Evolutionary conservation across 2,888 invertebrate genomes (phyloP), one percentile per base, ranked within the genome.

Genomic region (Hyposoter dolosus): DNA sequence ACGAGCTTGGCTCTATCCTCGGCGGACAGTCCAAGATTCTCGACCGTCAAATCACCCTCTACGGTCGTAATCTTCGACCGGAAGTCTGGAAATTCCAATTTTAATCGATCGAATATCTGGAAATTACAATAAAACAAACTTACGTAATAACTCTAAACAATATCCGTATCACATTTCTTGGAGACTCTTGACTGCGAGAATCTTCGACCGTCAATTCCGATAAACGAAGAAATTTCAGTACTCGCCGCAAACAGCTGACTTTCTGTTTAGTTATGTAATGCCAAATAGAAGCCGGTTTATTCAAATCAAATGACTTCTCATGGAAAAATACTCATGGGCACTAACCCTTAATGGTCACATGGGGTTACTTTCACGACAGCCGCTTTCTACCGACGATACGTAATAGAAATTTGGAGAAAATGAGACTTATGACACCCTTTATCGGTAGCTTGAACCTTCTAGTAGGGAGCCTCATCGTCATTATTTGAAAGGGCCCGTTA

Each of bases 81-180:
- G n/a, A 90, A 91, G 56, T 90, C 82, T 0, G 90, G 87, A 15
- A 83, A 50, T 10, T 35, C 40, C 65, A 83, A 56, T 12, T 88
- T 88, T 12, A 92, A 43, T 3, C 40, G 86, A n/a, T 91, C 86
- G 83, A 93, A 93, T 17, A 91, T 60, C 93, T 93, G 76, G 7
- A 77, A 56, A 74, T 76, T 6, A 40, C 10, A n/a, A 23, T 60
- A 7, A 56, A 28, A 10, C 5, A 53, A 15, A 35, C 9, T 9
- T 2, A 19, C 53, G 53, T 19, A 3, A 15, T 19, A 19, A 53
- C 19, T 53, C 19, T 7, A 2, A 3, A 1, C 3, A 19, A 17
- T 53, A 19, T 53, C 19, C 9, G 3, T 19, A 40, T 40, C 40
- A 0, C 7, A 40, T 40, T 40, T 40, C 40, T 40, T 9, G 40